Conservation (phyloP, 2,113 vertebrate species). For the Picathartes gymnocephalus region DNA sequence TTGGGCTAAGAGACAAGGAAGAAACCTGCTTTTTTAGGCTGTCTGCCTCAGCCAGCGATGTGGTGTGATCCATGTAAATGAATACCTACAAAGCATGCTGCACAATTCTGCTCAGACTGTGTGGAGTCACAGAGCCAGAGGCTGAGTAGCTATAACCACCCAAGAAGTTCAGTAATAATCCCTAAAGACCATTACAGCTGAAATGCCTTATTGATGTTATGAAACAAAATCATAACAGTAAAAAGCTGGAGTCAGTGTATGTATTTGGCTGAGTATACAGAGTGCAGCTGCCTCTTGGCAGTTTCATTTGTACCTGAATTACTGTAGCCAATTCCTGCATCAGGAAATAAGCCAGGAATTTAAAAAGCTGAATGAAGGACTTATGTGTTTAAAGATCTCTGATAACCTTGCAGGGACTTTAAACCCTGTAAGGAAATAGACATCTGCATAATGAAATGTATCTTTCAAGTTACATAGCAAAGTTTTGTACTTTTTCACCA, state of each 20-base stretch:
- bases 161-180: not conserved
- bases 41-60: not conserved
- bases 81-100: fast-evolving
- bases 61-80: not conserved
- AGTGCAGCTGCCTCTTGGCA: not conserved
- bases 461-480: not conserved
- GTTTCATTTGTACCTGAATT: slow-evolving; percentile 31
- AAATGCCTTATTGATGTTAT: slow-evolving; percentile 1
- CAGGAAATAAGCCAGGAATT: not conserved
- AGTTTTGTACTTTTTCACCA: not conserved
- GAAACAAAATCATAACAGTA: not conserved
- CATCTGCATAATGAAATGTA: not conserved
- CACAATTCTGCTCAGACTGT: not conserved
- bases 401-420: not conserved
- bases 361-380: not conserved
- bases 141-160: not conserved
- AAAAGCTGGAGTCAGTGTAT: not conserved
- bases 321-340: not conserved
- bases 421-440: not conserved
- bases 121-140: not conserved
- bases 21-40: not conserved
- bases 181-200: not conserved
- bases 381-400: not conserved
- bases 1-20: not conserved
- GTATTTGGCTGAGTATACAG: not conserved